These are phyloP conservation scores for Theodoxus fluviatilis DNA, from an alignment of 2,888 invertebrate genomes.

Conservation along the genomic window DNA sequence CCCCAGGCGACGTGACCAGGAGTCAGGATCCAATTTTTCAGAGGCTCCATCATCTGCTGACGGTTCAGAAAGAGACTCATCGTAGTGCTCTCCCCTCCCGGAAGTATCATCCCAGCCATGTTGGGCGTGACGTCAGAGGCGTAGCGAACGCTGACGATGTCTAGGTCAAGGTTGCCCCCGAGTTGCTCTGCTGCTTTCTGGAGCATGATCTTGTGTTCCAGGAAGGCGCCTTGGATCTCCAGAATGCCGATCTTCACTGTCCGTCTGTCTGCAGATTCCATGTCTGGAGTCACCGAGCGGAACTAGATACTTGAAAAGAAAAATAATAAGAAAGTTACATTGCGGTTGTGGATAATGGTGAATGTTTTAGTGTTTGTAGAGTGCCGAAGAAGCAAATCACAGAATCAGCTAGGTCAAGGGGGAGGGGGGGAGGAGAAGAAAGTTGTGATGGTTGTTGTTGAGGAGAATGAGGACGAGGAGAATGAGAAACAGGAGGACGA, in stretches of 20 bases:
- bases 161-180: constrained; percentile 28
- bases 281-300: neutral
- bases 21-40: constrained; percentile 44
- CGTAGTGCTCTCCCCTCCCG: constrained; percentile 61
- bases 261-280: neutral
- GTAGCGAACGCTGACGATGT: constrained; percentile 42
- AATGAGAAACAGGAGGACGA: too few species aligned
- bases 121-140: constrained; percentile 36
- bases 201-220: constrained; percentile 52
- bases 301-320: too few species aligned
- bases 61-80: constrained; percentile 52
- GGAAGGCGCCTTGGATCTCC: constrained; percentile 58
- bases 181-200: constrained; percentile 36
- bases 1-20: constrained; percentile 54
- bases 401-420: too few species aligned
- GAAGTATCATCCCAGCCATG: constrained; percentile 55
- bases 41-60: constrained; percentile 47
- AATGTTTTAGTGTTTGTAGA: too few species aligned
- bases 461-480: too few species aligned
- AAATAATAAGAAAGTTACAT: too few species aligned
- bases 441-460: too few species aligned
- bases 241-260: constrained; percentile 49
- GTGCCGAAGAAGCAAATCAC: too few species aligned
- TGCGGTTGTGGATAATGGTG: too few species aligned
- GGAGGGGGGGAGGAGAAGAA: too few species aligned